Evolutionary conservation across 2,113 vertebrate genomes (phyloP).

Genomic region (Felis chaus): DNA sequence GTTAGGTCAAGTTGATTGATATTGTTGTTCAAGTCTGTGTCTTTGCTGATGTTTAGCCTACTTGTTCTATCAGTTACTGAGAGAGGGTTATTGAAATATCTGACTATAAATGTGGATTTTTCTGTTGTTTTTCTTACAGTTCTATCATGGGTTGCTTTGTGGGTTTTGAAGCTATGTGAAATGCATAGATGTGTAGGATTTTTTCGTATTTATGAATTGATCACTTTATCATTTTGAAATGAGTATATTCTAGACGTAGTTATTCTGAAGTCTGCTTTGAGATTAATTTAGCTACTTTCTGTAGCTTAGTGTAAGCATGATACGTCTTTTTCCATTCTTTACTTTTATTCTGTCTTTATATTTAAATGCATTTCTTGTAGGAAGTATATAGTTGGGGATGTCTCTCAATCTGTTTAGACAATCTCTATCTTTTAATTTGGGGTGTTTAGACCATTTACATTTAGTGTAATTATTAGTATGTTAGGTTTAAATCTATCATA

Average conservation of each 20-base stretch:
- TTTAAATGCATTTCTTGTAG: constrained; percentile 13
- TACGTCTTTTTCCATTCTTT: not conserved
- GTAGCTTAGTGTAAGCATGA: not conserved
- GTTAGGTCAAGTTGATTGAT: not conserved
- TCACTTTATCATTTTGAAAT: not conserved
- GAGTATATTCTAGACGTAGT: not conserved
- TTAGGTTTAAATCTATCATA: not conserved
- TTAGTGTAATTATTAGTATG: not conserved
- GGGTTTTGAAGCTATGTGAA: constrained; percentile 2
- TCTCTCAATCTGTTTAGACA: not conserved
- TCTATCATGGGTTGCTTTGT: not conserved
- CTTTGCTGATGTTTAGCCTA: not conserved
- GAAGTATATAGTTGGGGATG: not conserved
- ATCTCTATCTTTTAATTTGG: not conserved
- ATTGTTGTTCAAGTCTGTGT: not conserved
- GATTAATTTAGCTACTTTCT: not conserved
- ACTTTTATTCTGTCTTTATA: not conserved
- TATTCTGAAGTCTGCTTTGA: constrained; percentile 4
- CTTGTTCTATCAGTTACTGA: not conserved
- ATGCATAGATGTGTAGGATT: not conserved
- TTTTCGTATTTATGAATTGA: not conserved
- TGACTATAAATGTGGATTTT: constrained; percentile 8
- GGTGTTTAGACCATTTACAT: not conserved
- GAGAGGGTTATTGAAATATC: not conserved
- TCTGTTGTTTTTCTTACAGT: not conserved